Percentiles rank a stretch among this genome's conserved stretches.
Evolutionary conservation across 2,113 vertebrate species (phyloP).

Genomic region (Sapayoa aenigma): DNA sequence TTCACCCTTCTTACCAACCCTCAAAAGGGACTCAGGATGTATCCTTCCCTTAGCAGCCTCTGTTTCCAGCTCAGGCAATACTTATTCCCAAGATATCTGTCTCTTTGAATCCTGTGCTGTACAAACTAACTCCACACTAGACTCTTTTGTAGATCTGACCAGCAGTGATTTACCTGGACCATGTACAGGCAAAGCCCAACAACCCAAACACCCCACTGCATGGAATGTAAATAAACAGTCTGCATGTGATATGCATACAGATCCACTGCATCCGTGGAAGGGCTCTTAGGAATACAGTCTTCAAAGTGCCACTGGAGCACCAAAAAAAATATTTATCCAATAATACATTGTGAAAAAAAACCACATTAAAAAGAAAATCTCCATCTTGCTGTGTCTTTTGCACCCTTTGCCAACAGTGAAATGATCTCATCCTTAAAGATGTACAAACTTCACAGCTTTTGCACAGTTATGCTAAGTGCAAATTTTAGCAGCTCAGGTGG

Average conservation of each 20-base stretch:
- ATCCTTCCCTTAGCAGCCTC: neutral
- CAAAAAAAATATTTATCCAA: neutral
- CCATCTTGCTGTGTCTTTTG: neutral
- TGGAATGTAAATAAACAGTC: neutral
- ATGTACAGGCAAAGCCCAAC: neutral
- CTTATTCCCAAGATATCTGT: neutral
- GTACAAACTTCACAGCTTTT: neutral
- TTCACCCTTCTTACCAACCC: neutral
- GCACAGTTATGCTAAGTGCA: neutral
- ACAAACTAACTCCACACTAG: neutral
- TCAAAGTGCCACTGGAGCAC: neutral
- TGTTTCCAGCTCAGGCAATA: neutral
- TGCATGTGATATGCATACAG: neutral
- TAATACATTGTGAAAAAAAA: neutral
- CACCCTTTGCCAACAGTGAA: neutral
- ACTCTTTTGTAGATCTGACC: neutral
- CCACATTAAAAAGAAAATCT: rapidly evolving
- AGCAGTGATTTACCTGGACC: neutral
- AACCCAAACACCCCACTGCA: neutral
- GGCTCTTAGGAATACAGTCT: neutral
- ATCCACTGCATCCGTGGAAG: neutral
- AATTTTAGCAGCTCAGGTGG: neutral
- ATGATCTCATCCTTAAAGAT: neutral
- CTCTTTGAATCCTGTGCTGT: neutral
- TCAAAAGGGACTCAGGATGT: neutral